Base-by-base conservation (phyloP, 2,113 vertebrate genomes). In the Natator depressus region DNA sequence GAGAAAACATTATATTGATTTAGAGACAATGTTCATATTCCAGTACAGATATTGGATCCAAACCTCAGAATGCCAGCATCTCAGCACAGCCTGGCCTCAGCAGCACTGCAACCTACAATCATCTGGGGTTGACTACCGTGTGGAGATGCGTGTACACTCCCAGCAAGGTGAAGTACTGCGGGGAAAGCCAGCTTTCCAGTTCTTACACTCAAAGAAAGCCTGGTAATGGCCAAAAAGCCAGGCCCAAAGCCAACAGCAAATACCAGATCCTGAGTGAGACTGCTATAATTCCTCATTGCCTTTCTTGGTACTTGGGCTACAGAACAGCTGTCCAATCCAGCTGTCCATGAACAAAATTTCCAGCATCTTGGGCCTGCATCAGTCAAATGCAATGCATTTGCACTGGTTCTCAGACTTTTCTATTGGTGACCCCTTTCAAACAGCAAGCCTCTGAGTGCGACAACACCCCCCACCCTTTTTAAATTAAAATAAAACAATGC, bases 221-320 rank as follows among this genome's bases (percentile, higher is more conserved):
- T 7, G 80, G 93, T 31, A 78, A 78, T 50, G 72, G 62, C 94
- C 10, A 47, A 50, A 76, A 94, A 95, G 85, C 94, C 95, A 93
- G 96, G 96, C 76, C 75, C 6, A 89, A 55, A 81, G 94, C 95
- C 97, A 97, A 93, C 29, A 79, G 89, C 3, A 1, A 94, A 47
- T 93, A 94, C 53, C 96, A 93, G 92, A 88, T 89, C 88, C 92
- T 94, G 96, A 91, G 79, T 0, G 6, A 59, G 24, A 86, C 95
- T 0, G 75, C 96, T 94, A 96, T 3, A 93, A 92, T 92, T 91
- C 95, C 96, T 97, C 96, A 96, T 93, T 94, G 46, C 95, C 83
- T 95, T 90, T 95, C 93, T 94, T 87, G 95, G 93, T 22, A 65
- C 89, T 1, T 95, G 96, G 95, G 89, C 89, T 25, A 8, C 57